phyloP scores from a whole-genome alignment of 2,888 invertebrate species.

The Ecliptopera silaceata region DNA sequence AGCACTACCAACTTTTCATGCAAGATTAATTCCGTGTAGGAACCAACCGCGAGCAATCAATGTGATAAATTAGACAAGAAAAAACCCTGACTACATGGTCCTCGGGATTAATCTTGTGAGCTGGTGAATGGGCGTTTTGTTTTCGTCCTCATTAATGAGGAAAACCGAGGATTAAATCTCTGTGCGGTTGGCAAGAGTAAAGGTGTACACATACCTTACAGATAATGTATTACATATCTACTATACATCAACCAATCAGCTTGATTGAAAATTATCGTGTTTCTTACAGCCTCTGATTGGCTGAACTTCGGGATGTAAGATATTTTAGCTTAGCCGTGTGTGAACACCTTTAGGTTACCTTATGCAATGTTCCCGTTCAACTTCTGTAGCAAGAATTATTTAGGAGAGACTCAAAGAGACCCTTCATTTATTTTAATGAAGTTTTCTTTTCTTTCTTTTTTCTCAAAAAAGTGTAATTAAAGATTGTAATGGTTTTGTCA shows the following conservation, averaged over 20 bases:
- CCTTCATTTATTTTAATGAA: background rate
- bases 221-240: too few relatives aligned
- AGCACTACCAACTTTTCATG: conserved; percentile 29
- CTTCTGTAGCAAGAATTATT: background rate
- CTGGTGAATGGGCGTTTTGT: conserved; percentile 12
- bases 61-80: conserved; percentile 37
- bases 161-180: background rate
- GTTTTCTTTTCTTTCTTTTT: background rate
- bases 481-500: background rate
- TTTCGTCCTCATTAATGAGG: background rate
- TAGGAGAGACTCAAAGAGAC: background rate
- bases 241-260: too few relatives aligned
- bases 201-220: too few relatives aligned
- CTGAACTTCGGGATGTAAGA: too few relatives aligned
- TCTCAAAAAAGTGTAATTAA: background rate
- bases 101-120: conserved; percentile 35
- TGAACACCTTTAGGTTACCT: background rate
- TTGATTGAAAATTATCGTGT: too few relatives aligned
- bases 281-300: too few relatives aligned
- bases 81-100: conserved; percentile 34
- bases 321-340: too few relatives aligned
- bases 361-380: background rate
- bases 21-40: conserved; percentile 31
- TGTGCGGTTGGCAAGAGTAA: background rate
- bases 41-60: conserved; percentile 36